These are phyloP conservation scores for Laticauda colubrina DNA, from an alignment of 2,113 vertebrate genomes.

Conservation along the genomic window DNA sequence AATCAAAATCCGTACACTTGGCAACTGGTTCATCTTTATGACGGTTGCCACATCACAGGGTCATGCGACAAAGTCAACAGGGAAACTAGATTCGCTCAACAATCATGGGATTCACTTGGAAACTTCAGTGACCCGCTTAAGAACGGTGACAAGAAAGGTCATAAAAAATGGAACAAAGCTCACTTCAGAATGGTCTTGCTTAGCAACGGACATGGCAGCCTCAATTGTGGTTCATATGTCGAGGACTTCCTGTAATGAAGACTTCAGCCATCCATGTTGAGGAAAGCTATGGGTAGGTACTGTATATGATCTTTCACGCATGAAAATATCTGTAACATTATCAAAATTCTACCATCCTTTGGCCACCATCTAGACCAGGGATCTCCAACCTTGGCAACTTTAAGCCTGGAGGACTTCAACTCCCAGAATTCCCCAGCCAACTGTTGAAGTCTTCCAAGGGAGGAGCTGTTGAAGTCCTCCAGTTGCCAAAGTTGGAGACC, in stretches of 20 bases:
- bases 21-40: neutral
- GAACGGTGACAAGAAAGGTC: neutral
- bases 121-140: neutral
- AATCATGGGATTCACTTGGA: no score
- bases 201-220: neutral
- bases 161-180: neutral
- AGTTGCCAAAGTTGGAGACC: no score
- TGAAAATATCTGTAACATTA: neutral
- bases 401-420: no score
- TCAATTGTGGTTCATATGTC: neutral
- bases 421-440: no score
- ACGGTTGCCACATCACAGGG: fast-evolving
- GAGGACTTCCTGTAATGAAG: neutral
- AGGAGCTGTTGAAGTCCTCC: no score
- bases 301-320: neutral
- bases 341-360: neutral
- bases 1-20: neutral
- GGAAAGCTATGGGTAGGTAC: neutral
- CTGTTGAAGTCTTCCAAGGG: no score
- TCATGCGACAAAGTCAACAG: neutral
- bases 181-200: neutral
- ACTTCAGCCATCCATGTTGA: no score
- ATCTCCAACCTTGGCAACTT: no score
- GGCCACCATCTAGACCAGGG: neutral
- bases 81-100: neutral